Evolutionary conservation across 2,888 invertebrate species (phyloP).

Genomic region (Lymantria monacha): DNA sequence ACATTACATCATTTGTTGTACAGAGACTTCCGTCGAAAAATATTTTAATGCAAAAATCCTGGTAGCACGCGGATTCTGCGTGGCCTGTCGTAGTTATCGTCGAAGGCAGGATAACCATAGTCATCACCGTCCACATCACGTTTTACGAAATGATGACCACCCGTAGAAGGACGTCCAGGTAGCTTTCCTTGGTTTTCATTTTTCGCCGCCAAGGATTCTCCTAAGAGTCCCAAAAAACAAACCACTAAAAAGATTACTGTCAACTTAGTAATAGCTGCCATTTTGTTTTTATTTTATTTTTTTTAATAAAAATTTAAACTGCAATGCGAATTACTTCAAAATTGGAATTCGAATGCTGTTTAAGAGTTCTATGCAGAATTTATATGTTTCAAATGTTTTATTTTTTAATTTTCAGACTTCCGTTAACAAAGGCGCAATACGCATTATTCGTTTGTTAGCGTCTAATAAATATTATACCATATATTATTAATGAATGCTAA

Average conservation of each 20-base stretch:
- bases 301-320: too few species aligned
- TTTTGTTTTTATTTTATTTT: conserved; percentile 25
- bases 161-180: conserved; percentile 2
- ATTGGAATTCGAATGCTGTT: conserved; percentile 7
- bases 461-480: background rate
- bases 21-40: conserved; percentile 3
- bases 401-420: conserved; percentile 22
- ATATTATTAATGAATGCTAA: background rate
- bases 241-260: conserved; percentile 42
- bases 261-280: conserved; percentile 45
- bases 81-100: conserved; percentile 49
- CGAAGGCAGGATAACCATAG: conserved; percentile 38
- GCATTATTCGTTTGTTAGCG: background rate
- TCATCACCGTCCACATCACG: conserved; percentile 50
- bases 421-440: background rate
- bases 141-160: conserved; percentile 50
- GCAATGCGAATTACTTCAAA: background rate
- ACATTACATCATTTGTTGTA: conserved; percentile 17
- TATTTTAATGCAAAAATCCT: conserved; percentile 54
- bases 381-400: conserved; percentile 18
- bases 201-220: conserved; percentile 26
- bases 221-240: conserved; percentile 33
- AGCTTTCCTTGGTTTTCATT: conserved; percentile 2
- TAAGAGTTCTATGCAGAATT: conserved; percentile 1
- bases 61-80: conserved; percentile 61